A percentile compares a stretch with the other conserved stretches of the same genome.
Evolutionary conservation across 2,797 vertebrate species (phyloP).

Genomic region (Cirrhinus molitorella): DNA sequence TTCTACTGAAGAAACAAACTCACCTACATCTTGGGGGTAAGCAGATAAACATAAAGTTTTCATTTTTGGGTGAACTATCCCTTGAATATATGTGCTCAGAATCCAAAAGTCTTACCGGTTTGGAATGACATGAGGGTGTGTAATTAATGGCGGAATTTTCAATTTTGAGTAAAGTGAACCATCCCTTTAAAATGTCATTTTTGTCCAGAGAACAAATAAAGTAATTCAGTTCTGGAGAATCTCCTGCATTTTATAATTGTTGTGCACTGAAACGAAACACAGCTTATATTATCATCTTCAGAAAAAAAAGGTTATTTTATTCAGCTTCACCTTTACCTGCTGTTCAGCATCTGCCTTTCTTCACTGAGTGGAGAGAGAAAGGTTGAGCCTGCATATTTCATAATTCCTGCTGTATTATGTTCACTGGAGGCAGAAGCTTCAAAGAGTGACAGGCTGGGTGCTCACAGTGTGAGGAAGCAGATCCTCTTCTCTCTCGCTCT

Average conservation of each 20-base stretch:
- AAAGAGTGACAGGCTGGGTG: slow-evolving; percentile 37
- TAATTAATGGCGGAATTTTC: no score
- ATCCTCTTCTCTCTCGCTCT: slow-evolving; percentile 40
- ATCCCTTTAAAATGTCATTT: no score
- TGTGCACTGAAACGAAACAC: background rate
- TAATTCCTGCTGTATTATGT: slow-evolving; percentile 45
- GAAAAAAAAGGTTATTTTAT: slow-evolving; percentile 21
- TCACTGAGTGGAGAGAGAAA: slow-evolving; percentile 63
- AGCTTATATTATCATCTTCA: background rate
- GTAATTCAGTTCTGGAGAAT: no score
- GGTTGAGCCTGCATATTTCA: slow-evolving; percentile 64
- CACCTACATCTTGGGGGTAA: no score
- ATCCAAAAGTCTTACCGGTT: no score
- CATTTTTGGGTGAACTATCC: no score
- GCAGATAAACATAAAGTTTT: no score
- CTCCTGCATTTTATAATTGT: background rate
- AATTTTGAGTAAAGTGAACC: no score
- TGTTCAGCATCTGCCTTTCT: slow-evolving; percentile 67
- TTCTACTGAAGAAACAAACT: no score
- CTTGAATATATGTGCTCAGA: no score
- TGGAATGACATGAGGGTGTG: no score
- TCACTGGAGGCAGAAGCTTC: slow-evolving; percentile 49
- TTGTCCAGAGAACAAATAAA: background rate
- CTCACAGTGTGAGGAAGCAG: slow-evolving; percentile 35
- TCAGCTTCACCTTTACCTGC: slow-evolving; percentile 61